Base-by-base conservation (phyloP, 2,113 vertebrate species). In the Spermophilus dauricus region DNA sequence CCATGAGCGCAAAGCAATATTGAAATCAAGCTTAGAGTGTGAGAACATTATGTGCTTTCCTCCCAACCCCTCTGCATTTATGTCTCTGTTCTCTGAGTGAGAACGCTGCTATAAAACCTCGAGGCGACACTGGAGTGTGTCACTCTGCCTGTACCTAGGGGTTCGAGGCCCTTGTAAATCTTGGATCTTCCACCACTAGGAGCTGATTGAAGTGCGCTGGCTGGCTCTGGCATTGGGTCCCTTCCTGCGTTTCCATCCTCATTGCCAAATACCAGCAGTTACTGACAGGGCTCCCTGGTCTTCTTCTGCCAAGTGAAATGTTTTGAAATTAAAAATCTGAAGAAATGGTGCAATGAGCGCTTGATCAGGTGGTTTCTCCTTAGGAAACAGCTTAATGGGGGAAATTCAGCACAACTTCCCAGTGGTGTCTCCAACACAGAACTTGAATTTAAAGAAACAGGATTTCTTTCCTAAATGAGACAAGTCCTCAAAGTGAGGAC, bases 241-340 rank as follows among this genome's bases (percentile, higher is more conserved):
- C 77, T 97, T 48, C 97, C 97, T 97, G 0, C 0, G 8, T 65
- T 94, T 94, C 32, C 58, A 34, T 18, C 20, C 9, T 51, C 63
- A n/a, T 24, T 95, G 96, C 94, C 92, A 89, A 96, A 82, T 87
- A 24, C 72, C 94, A 97, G 82, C 89, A 95, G 70, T 53, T 82
- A 45, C 84, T 89, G 24, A 98, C 86, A 94, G 70, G 92, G 91
- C 97, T 97, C 92, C 96, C 92, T 77, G 65, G 82, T 65, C 83
- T 61, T 80, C 88, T 61, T 91, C 85, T 91, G 92, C 85, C 70
- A 96, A 94, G 51, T 83, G 80, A 58, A 95, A 94, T 81, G 92
- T 96, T 97, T 96, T 96, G 97, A 97, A 97, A 98, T 98, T 37
- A 90, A 96, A 98, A 94, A 96, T 97, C 24, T 22, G 82, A 97